Conservation (phyloP, 2,113 vertebrate genomes). For the Ramphastos sulfuratus region DNA sequence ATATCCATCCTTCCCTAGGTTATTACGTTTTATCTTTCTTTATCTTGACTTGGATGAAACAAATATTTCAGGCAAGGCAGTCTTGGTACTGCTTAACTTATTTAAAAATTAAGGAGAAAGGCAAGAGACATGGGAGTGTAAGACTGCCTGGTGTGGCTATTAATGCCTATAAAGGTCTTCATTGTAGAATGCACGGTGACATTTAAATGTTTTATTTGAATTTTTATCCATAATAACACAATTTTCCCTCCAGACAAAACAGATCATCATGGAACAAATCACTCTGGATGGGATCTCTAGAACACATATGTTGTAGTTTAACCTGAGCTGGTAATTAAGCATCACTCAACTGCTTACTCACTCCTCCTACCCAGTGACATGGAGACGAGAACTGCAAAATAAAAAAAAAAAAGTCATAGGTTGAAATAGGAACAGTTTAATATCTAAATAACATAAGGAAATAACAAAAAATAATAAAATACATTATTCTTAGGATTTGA, state of each 20-base stretch:
- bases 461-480: neutral
- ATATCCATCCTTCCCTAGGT: neutral
- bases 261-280: neutral
- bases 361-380: neutral
- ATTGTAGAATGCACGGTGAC: neutral
- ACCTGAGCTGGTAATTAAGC: neutral
- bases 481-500: too few species aligned
- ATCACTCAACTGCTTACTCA: neutral
- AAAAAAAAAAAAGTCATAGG: too few species aligned
- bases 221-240: neutral
- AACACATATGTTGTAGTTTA: neutral
- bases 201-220: neutral
- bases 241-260: neutral
- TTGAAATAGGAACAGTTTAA: neutral
- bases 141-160: neutral
- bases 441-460: neutral
- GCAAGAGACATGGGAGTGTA: neutral
- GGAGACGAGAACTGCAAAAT: neutral
- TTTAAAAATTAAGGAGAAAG: neutral
- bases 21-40: neutral
- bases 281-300: neutral
- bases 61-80: neutral
- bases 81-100: neutral
- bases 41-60: neutral
- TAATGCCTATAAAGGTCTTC: neutral